Conservation (phyloP, 1,140 invertebrate genomes). For the Drosophila athabasca region DNA sequence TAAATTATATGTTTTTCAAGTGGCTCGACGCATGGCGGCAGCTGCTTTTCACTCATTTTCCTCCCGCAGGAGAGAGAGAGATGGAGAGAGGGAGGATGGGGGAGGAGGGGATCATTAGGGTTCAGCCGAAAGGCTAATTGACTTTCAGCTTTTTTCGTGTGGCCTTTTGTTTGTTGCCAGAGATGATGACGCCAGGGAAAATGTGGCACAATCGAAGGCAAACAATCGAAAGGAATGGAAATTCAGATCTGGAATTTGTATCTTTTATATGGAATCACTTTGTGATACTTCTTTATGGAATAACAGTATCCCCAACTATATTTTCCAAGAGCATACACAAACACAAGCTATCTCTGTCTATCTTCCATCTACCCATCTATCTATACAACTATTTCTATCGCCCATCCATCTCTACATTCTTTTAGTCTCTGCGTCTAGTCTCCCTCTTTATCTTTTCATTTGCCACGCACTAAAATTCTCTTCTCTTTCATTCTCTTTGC, state of each 20-base stretch:
- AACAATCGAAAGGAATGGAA: no score
- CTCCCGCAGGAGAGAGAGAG: conserved; percentile 35
- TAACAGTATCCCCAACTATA: no score
- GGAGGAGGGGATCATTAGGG: conserved; percentile 35
- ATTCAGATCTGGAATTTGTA: no score
- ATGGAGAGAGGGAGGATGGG: not conserved
- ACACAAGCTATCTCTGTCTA: no score
- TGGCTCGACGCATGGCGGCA: conserved; percentile 50
- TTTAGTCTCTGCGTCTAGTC: not conserved
- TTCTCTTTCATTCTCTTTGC: conserved; percentile 32
- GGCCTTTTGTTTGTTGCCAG: conserved; percentile 15
- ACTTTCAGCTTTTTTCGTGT: conserved; percentile 46
- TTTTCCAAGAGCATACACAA: no score
- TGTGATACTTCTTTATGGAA: no score
- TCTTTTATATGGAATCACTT: no score
- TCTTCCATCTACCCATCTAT: no score
- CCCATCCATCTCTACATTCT: no score
- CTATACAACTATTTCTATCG: no score
- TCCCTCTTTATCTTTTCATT: not conserved
- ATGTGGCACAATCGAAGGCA: not conserved
- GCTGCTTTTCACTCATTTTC: conserved; percentile 63
- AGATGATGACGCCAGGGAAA: not conserved
- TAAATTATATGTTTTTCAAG: conserved; percentile 57
- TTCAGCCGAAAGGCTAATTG: conserved; percentile 74
- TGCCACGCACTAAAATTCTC: conserved; percentile 23